Conservation (phyloP, 1,140 invertebrate genomes). For the Capitella teleta region DNA sequence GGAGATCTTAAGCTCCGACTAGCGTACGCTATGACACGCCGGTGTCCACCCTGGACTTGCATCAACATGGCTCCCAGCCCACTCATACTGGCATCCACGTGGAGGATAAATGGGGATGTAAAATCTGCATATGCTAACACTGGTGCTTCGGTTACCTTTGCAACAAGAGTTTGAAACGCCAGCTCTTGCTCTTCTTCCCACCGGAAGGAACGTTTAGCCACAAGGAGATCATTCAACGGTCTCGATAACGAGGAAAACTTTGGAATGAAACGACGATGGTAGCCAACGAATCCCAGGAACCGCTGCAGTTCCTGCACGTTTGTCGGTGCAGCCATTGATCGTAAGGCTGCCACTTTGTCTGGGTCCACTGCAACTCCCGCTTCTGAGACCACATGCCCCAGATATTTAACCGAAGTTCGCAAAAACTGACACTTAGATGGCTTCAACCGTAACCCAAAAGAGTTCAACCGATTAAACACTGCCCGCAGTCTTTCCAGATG, state of each 20-base stretch:
- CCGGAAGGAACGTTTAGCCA: background rate
- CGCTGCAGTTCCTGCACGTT: background rate
- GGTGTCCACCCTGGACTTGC: background rate
- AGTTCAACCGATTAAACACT: too few species aligned
- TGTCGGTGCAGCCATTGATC: background rate
- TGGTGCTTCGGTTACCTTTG: background rate
- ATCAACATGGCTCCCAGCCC: background rate
- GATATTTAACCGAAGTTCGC: too few species aligned
- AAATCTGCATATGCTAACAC: background rate
- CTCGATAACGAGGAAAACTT: background rate
- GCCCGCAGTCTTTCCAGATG: too few species aligned
- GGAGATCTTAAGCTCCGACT: background rate
- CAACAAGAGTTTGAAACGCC: background rate
- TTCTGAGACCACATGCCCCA: constrained; percentile 24
- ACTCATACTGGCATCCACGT: constrained; percentile 1
- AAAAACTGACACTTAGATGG: too few species aligned
- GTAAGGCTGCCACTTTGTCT: constrained; percentile 1
- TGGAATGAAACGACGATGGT: background rate
- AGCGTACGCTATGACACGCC: background rate
- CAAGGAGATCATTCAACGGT: background rate
- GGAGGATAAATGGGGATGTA: background rate
- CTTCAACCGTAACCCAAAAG: too few species aligned
- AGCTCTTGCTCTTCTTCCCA: background rate
- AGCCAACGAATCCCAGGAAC: background rate
- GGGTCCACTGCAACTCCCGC: constrained; percentile 13